Conservation (phyloP, 2,888 invertebrate species). For the Epinotia demarniana region DNA sequence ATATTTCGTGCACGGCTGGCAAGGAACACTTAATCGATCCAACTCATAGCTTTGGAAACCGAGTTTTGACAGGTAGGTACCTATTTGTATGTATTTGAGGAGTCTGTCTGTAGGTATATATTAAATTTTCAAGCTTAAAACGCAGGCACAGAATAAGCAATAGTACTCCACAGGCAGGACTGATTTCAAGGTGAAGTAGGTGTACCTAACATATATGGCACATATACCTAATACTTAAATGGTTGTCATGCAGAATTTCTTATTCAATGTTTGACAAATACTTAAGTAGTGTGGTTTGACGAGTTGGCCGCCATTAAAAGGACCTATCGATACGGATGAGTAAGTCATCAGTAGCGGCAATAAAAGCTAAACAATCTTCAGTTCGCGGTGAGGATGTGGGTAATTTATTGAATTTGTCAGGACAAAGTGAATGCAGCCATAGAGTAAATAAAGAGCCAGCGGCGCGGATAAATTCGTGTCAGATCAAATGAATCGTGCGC, state of each 20-base stretch:
- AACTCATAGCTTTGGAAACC: no score
- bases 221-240: neutral
- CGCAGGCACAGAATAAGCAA: no score
- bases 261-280: neutral
- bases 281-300: neutral
- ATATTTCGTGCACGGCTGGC: no score
- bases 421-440: constrained; percentile 79
- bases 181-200: no score
- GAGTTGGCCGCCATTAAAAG: constrained; percentile 64
- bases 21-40: no score
- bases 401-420: constrained; percentile 84
- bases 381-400: constrained; percentile 78
- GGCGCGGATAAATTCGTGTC: constrained; percentile 83
- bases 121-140: no score
- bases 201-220: no score
- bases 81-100: no score
- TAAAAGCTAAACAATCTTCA: constrained; percentile 71
- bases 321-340: constrained; percentile 72
- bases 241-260: no score
- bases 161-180: no score
- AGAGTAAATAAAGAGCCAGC: constrained; percentile 80
- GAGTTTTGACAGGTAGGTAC: no score
- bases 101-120: no score
- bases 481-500: constrained; percentile 82
- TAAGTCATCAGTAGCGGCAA: constrained; percentile 74